phyloP scores from a whole-genome alignment of 2,113 vertebrate species.

The Sturnira hondurensis region DNA sequence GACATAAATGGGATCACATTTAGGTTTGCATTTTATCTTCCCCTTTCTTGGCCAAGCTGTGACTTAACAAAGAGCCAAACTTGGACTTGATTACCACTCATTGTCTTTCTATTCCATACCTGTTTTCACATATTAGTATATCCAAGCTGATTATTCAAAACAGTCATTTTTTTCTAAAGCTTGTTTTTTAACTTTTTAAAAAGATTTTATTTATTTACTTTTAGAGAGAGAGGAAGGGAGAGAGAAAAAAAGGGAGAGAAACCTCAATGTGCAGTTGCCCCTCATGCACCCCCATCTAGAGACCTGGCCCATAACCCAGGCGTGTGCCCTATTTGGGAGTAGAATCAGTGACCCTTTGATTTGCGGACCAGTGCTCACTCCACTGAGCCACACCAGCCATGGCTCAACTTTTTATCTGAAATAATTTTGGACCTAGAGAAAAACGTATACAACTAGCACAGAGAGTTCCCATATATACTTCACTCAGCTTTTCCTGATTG shows the following conservation, averaged over 20 bases:
- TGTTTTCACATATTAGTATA: neutral
- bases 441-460: neutral
- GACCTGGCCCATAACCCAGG: no score
- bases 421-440: neutral
- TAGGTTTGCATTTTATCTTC: neutral
- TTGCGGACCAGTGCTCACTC: no score
- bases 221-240: no score
- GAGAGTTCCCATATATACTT: neutral
- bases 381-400: no score
- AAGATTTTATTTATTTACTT: no score
- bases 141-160: conserved; percentile 8
- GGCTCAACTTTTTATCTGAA: neutral
- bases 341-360: no score
- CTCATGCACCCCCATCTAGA: no score
- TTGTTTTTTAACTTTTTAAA: neutral
- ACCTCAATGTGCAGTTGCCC: no score
- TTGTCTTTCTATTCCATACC: conserved; percentile 49
- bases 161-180: neutral
- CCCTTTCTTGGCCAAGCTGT: neutral
- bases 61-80: conserved; percentile 51
- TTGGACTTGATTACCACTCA: conserved; percentile 50
- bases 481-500: neutral
- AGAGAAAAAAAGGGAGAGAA: no score
- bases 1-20: neutral
- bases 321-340: no score